phyloP scores from a whole-genome alignment of 2,888 invertebrate species.

The Ecliptopera silaceata region DNA sequence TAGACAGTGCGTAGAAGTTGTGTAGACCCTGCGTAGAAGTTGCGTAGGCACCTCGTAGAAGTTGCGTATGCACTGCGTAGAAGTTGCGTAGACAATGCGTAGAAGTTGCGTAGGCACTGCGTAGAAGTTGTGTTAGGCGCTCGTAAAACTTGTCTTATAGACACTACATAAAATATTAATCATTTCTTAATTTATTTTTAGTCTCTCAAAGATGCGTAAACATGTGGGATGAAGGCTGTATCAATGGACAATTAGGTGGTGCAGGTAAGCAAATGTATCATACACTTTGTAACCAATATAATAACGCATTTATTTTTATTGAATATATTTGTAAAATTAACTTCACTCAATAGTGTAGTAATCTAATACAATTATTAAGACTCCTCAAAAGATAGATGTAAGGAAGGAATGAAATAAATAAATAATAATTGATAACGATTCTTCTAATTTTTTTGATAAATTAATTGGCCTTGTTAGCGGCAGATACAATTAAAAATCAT shows the following conservation, averaged over 20 bases:
- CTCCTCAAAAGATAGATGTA: too few species aligned
- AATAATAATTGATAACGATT: too few species aligned
- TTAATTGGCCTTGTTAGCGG: too few species aligned
- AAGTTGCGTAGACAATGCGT: not conserved
- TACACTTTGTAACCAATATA: too few species aligned
- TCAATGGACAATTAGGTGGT: conserved; percentile 64
- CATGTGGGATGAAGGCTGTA: conserved; percentile 74
- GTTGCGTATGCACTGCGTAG: not conserved
- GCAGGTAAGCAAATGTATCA: conserved; percentile 34
- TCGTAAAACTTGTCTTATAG: not conserved
- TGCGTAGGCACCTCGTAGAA: not conserved
- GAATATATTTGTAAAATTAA: too few species aligned
- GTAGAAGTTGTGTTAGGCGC: not conserved
- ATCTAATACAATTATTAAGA: too few species aligned
- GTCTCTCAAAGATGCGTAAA: conserved; percentile 47
- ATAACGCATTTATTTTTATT: too few species aligned
- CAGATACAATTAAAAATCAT: too few species aligned
- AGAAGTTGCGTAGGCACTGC: not conserved
- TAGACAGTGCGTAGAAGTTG: not conserved
- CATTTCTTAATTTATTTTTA: conserved; percentile 26
- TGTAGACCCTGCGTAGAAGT: not conserved
- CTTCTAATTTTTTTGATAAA: too few species aligned
- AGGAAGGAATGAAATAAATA: too few species aligned
- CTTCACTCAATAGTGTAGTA: too few species aligned
- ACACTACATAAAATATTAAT: too few species aligned